Percentiles rank a stretch among this genome's conserved stretches.
phyloP scores from a whole-genome alignment of 2,797 vertebrate genomes.

The Ctenopoma kingsleyae region DNA sequence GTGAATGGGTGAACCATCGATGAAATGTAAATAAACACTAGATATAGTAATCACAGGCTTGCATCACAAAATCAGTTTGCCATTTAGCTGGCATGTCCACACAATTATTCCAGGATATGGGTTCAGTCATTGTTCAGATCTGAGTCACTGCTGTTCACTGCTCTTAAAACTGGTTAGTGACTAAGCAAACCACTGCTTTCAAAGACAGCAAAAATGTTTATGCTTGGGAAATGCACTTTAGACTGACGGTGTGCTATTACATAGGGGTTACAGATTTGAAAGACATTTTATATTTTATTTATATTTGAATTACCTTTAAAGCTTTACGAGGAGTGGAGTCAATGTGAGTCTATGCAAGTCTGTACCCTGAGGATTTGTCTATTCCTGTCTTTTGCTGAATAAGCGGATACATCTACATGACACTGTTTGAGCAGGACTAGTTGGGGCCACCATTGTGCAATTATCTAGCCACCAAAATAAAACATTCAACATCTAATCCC shows the following conservation, averaged over 20 bases:
- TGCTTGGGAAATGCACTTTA: constrained; percentile 4
- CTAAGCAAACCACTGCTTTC: constrained; percentile 47
- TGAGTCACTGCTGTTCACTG: constrained; percentile 62
- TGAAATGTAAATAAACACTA: neutral
- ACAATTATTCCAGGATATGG: constrained; percentile 56
- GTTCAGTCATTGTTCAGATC: constrained; percentile 47
- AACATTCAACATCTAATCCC: constrained; percentile 21
- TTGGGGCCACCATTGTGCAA: constrained; percentile 3
- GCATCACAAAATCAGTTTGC: constrained; percentile 25
- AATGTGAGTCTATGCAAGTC: neutral
- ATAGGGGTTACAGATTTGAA: constrained; percentile 11
- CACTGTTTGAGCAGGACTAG: constrained; percentile 21
- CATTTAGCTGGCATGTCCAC: constrained; percentile 34
- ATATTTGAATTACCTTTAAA: neutral
- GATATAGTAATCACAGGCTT: constrained; percentile 27
- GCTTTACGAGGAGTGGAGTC: neutral
- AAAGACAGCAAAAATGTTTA: constrained; percentile 24
- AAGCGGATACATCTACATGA: constrained; percentile 14
- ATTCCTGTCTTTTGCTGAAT: constrained; percentile 1
- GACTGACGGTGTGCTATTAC: neutral
- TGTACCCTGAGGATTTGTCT: constrained; percentile 9
- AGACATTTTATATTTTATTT: neutral
- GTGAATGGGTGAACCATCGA: neutral
- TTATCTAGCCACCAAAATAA: constrained; percentile 30
- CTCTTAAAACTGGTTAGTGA: constrained; percentile 43